Evolutionary conservation across 2,113 vertebrate species (phyloP), one percentile per base, ranked within the genome.

Genomic region (Rhodinocichla rosea): DNA sequence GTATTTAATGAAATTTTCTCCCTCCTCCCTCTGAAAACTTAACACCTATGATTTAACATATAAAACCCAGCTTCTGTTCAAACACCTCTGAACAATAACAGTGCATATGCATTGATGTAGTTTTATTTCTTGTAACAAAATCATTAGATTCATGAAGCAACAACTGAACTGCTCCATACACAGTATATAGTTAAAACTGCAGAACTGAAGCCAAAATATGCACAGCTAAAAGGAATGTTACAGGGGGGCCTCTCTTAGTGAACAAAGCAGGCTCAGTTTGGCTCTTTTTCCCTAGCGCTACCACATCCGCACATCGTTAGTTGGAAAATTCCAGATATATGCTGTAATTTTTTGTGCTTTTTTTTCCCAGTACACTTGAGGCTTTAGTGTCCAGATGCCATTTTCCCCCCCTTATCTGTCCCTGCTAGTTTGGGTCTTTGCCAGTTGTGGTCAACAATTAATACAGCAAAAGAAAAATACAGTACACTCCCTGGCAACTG

Each of bases 261-360:
- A 99, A 99, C 99, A 99, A 99, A 99, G 99, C 99, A 98, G 98
- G 99, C 99, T 99, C 99, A 99, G 99, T 99, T 98, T 99, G 99
- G 98, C 98, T 99, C 98, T 98, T 98, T 99, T 98, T 98, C 98
- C 98, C 98, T 97, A 97, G 98, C 96, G 97, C 99, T 99, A 99
- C 99, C 99, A 99, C 99, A 99, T 99, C 99, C 99, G 98, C 98
- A 99, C 98, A 99, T 99, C 99, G 98, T 99, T 99, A 99, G 98
- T 98, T 98, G 99, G 99, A 99, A 99, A 99, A 99, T 99, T 99
- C 99, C 99, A 99, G 98, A 99, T 99, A 99, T 99, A 99, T 99
- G 99, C 98, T 98, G 99, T 99, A 98, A 99, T 99, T 99, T 99
- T 98, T 98, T 98, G 97, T 98, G 97, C 95, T 96, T 96, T 97